Evolutionary conservation across 2,113 vertebrate genomes (phyloP).

Genomic region (Callionymus lyra): DNA sequence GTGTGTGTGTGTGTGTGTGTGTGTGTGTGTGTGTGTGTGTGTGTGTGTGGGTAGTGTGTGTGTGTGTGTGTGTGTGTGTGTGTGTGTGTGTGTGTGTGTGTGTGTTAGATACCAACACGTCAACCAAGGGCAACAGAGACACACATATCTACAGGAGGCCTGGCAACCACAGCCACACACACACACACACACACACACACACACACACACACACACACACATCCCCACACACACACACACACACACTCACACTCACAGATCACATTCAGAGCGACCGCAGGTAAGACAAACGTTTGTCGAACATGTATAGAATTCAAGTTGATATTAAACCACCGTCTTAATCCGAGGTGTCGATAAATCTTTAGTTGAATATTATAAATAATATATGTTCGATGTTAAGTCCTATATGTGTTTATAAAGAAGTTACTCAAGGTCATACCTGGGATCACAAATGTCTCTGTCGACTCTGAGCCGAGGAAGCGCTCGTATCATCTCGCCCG

Average conservation of each 20-base stretch:
- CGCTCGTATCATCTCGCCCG: conserved; percentile 47
- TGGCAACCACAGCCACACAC: conserved; percentile 46
- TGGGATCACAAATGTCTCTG: conserved; percentile 39
- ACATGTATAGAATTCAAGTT: too few species aligned
- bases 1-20: conserved; percentile 1
- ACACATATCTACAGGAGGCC: conserved; percentile 34
- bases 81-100: conserved; percentile 1
- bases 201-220: conserved; percentile 20
- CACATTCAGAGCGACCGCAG: conserved; percentile 9
- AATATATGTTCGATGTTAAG: too few species aligned
- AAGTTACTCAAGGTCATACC: too few species aligned
- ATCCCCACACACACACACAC: conserved; percentile 15
- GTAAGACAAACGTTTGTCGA: conserved; percentile 10
- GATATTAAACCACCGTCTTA: too few species aligned
- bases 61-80: conserved; percentile 1
- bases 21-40: too few species aligned
- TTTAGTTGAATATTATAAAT: too few species aligned
- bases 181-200: conserved; percentile 18
- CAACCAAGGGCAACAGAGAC: conserved; percentile 57
- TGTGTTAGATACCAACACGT: conserved; percentile 9
- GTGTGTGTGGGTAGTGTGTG: too few species aligned
- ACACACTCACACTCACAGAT: conserved; percentile 5
- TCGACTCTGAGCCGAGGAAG: conserved; percentile 70
- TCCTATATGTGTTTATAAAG: too few species aligned
- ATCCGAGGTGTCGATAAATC: too few species aligned